These are phyloP conservation scores for Chloroceryle aenea DNA, from an alignment of 2,113 vertebrate species.

Conservation along the genomic window DNA sequence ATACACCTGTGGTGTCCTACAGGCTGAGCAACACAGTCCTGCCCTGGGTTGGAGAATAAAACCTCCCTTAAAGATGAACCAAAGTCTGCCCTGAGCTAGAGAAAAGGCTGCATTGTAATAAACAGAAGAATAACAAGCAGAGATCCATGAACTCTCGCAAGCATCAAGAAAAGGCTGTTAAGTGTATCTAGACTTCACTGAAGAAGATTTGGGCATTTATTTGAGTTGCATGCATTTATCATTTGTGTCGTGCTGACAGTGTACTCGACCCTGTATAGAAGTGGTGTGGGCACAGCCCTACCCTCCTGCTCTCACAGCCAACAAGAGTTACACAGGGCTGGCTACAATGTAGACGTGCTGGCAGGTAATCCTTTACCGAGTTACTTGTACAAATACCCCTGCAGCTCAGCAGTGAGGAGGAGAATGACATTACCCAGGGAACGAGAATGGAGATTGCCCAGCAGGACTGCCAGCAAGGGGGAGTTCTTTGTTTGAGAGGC, in stretches of 20 bases:
- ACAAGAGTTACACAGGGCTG: background rate
- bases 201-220: fast-evolving
- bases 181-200: fast-evolving
- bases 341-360: background rate
- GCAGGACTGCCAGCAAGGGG: background rate
- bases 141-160: background rate
- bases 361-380: background rate
- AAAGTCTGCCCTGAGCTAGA: background rate
- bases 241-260: fast-evolving
- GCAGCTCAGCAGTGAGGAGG: background rate
- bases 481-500: background rate
- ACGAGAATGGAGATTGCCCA: background rate
- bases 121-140: background rate
- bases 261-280: background rate
- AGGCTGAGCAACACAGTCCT: background rate
- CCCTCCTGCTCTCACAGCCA: background rate
- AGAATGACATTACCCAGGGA: background rate
- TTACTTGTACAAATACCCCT: background rate
- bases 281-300: background rate
- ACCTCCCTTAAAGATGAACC: background rate
- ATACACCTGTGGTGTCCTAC: background rate
- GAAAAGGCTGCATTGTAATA: background rate
- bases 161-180: background rate
- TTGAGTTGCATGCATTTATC: background rate
- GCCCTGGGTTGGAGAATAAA: background rate